Evolutionary conservation across 2,888 invertebrate species (phyloP).

Genomic region (Noctua fimbriata): DNA sequence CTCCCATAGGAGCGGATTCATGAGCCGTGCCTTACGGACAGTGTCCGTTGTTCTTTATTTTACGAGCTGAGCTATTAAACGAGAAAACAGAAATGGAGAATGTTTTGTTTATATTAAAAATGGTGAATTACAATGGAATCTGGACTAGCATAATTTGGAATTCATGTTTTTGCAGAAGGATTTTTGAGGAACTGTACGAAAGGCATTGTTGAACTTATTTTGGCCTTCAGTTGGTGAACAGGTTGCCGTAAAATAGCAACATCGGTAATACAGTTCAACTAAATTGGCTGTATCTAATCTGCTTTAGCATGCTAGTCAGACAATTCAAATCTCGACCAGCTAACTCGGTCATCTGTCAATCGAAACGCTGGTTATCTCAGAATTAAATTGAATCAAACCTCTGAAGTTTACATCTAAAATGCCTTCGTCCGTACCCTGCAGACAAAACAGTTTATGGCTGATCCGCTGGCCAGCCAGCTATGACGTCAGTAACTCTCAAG

Average conservation of each 20-base stretch:
- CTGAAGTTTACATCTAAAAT: conserved; percentile 29
- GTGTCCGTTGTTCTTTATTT: conserved; percentile 62
- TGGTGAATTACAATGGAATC: neutral
- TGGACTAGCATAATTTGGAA: neutral
- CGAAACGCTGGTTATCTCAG: conserved; percentile 34
- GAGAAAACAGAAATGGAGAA: conserved; percentile 27
- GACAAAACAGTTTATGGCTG: conserved; percentile 52
- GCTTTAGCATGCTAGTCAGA: neutral
- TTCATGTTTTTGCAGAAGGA: neutral
- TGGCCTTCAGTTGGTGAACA: neutral
- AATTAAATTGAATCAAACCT: conserved; percentile 34
- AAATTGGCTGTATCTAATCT: neutral
- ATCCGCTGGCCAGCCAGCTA: conserved; percentile 37
- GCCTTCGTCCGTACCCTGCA: conserved; percentile 15
- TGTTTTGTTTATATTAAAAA: conserved; percentile 9
- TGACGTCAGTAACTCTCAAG: conserved; percentile 56
- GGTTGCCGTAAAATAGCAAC: neutral
- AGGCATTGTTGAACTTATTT: neutral
- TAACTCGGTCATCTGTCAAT: conserved; percentile 35
- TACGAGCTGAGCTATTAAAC: conserved; percentile 65
- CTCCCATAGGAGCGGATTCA: conserved; percentile 62
- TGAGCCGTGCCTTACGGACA: conserved; percentile 62
- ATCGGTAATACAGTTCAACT: neutral
- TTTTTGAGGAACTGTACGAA: neutral
- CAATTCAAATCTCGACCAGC: neutral